phyloP scores from a whole-genome alignment of 2,888 invertebrate species.

The Andrena praecox region DNA sequence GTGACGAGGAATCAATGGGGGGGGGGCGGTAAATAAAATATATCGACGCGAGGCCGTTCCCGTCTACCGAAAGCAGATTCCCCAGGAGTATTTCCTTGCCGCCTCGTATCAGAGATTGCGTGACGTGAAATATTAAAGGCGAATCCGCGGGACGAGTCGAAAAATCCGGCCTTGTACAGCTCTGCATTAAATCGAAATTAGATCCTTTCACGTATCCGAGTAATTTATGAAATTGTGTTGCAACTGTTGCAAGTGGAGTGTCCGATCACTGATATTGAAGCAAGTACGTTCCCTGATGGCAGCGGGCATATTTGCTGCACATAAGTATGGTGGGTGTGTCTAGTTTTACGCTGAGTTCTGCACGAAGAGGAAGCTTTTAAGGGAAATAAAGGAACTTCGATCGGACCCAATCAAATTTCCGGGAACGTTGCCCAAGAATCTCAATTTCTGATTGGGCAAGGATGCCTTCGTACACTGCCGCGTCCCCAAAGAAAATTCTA shows the following conservation, averaged over 20 bases:
- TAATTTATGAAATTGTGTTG: not conserved
- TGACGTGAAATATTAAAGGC: conserved; percentile 52
- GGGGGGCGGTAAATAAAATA: conserved; percentile 43
- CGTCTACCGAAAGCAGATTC: conserved; percentile 45
- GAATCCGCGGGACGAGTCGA: conserved; percentile 23
- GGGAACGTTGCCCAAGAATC: not conserved
- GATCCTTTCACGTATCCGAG: not conserved
- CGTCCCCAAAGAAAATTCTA: not conserved
- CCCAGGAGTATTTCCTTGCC: conserved; percentile 48
- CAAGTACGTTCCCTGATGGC: not conserved
- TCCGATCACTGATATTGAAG: not conserved
- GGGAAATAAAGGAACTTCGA: not conserved
- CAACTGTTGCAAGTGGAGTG: not conserved
- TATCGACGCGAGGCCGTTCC: conserved; percentile 36
- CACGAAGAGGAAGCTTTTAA: not conserved
- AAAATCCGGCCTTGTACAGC: conserved; percentile 4
- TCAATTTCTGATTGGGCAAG: not conserved
- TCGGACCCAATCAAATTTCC: not conserved
- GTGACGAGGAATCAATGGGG: conserved; percentile 47
- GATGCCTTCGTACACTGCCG: not conserved
- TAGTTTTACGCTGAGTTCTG: no score
- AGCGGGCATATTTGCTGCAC: not conserved
- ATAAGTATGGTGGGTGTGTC: not conserved
- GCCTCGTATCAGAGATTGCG: conserved; percentile 45
- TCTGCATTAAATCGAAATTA: not conserved